Base-by-base conservation (phyloP, 2,797 vertebrate genomes). In the Phrynocephalus forsythii region DNA sequence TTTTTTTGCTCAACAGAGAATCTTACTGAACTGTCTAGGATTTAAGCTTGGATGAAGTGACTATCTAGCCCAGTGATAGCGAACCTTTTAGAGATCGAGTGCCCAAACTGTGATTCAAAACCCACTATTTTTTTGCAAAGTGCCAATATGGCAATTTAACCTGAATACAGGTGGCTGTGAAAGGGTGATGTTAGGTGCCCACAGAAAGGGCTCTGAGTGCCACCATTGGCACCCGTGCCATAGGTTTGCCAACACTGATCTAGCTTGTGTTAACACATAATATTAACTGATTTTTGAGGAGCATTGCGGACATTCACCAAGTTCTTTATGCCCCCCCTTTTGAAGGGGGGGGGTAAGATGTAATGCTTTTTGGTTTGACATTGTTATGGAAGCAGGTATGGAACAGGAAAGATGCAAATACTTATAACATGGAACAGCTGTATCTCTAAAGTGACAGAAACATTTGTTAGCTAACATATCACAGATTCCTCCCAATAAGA, bases 401-500 rank as follows among this genome's bases (percentile, higher is more conserved):
- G 28, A 20, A 66, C 30, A 75, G 13, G 78, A 18, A 79, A 50
- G 80, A 30, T 28, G 0, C 1, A 30, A 33, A 24, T 63, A 38
- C 5, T 2, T 38, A 66, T 38, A 5, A 28, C 0, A 75, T 28
- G 78, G 18, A 83, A 68, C 18, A 1, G 0, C 11, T 66, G 50
- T 87, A 89, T 16, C 75, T 33, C 80, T 60, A 52, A 76, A 85
- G 8, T 22, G 30, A 77, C 16, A 0, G 22, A 0, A n/a, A 56
- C 66, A 72, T 26, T 72, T 91, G 60, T 75, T 67, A 0, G 50
- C 0, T 0, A 0, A 15, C 18, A 10, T 90, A 92, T 93, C 91
- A 91, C 88, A 1, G 85, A 88, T 90, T 69, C 90, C 88, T 94
- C 91, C 92, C 82, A 56, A 87, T 81, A 87, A 91, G 92, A 93